Conservation (phyloP, 2,888 invertebrate genomes). For the Silvanus unidentatus region DNA sequence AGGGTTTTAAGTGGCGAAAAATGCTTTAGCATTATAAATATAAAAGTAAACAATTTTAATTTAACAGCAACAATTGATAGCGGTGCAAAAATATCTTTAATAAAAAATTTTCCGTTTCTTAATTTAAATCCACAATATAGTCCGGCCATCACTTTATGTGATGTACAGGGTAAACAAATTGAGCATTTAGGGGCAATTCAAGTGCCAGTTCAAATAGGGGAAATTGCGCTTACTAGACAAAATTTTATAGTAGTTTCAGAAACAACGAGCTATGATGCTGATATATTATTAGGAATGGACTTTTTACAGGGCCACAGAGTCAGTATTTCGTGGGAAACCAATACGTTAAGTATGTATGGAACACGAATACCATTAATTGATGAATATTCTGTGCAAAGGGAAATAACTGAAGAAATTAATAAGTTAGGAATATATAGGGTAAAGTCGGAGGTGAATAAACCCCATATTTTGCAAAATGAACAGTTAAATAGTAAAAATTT, state of each 20-base stretch:
- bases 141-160: neutral
- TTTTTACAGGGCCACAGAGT: neutral
- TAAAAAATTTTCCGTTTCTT: neutral
- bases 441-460: too few relatives aligned
- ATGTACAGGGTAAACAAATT: neutral
- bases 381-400: neutral
- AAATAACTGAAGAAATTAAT: neutral
- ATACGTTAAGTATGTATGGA: neutral
- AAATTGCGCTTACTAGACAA: neutral
- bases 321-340: neutral
- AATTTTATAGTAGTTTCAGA: neutral
- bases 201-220: neutral
- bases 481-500: too few relatives aligned
- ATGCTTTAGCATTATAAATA: neutral
- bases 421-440: too few relatives aligned
- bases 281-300: neutral
- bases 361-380: neutral
- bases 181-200: neutral
- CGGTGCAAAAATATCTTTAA: neutral
- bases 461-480: too few relatives aligned
- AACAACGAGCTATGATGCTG: neutral
- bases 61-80: neutral
- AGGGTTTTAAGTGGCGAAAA: too few relatives aligned
- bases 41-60: too few relatives aligned
- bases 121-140: neutral